phyloP scores from a whole-genome alignment of 2,113 vertebrate genomes.

The Rutilus rutilus region DNA sequence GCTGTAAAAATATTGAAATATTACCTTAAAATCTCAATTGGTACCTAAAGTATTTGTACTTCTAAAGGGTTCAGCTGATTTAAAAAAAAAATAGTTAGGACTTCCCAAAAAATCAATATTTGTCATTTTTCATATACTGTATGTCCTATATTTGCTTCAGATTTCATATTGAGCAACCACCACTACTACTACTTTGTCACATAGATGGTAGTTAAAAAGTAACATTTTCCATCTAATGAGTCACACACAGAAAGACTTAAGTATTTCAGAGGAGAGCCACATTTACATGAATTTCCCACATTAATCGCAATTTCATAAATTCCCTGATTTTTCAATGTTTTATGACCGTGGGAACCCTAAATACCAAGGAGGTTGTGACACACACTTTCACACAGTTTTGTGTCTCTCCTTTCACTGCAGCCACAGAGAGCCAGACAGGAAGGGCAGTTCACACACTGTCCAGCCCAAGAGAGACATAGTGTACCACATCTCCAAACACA shows the following conservation, averaged over 20 bases:
- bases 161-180: no score
- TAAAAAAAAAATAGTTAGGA: not conserved
- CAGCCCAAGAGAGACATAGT: not conserved
- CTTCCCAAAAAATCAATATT: not conserved
- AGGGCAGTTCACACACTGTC: slow-evolving; percentile 33
- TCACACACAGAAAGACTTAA: not conserved
- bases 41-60: not conserved
- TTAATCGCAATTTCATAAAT: not conserved
- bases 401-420: slow-evolving; percentile 8
- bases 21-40: no score
- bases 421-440: slow-evolving; percentile 40
- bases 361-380: not conserved
- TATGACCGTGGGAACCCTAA: not conserved
- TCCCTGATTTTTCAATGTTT: not conserved
- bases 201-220: not conserved
- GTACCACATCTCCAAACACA: slow-evolving; percentile 30
- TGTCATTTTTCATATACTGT: no score
- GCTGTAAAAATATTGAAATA: no score
- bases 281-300: not conserved
- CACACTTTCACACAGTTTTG: not conserved
- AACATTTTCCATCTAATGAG: not conserved
- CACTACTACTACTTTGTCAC: not conserved
- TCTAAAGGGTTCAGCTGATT: not conserved
- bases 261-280: not conserved
- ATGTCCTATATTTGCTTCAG: no score